Evolutionary conservation across 2,113 vertebrate species (phyloP).

Genomic region (Phaethon lepturus): DNA sequence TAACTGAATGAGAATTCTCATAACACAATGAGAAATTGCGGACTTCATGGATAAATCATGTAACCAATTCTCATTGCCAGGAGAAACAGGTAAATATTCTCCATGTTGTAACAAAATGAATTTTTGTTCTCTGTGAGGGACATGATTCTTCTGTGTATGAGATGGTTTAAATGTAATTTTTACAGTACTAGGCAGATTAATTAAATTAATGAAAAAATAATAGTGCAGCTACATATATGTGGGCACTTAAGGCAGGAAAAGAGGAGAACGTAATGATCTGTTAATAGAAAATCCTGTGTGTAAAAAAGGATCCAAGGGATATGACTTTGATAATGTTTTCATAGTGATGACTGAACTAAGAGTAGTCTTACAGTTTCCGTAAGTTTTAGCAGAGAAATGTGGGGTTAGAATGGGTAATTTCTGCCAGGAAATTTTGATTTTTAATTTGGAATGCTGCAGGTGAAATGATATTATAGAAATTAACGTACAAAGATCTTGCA

Average conservation of each 20-base stretch:
- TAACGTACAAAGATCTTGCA: neutral
- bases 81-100: neutral
- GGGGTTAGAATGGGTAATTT: neutral
- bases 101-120: neutral
- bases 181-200: neutral
- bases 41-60: neutral
- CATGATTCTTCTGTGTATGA: neutral
- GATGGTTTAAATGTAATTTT: neutral
- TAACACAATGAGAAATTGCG: neutral
- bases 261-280: neutral
- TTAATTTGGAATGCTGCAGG: neutral
- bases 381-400: neutral
- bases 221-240: fast-evolving
- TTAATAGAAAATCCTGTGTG: neutral
- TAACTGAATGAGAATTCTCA: too few species aligned
- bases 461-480: neutral
- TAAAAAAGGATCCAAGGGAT: neutral
- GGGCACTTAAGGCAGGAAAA: neutral
- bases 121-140: neutral
- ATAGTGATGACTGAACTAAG: neutral
- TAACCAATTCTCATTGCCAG: neutral
- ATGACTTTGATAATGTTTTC: neutral
- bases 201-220: neutral
- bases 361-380: neutral
- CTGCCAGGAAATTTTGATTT: neutral